These are phyloP conservation scores for Progne subis DNA, from an alignment of 2,113 vertebrate genomes.

Conservation along the genomic window DNA sequence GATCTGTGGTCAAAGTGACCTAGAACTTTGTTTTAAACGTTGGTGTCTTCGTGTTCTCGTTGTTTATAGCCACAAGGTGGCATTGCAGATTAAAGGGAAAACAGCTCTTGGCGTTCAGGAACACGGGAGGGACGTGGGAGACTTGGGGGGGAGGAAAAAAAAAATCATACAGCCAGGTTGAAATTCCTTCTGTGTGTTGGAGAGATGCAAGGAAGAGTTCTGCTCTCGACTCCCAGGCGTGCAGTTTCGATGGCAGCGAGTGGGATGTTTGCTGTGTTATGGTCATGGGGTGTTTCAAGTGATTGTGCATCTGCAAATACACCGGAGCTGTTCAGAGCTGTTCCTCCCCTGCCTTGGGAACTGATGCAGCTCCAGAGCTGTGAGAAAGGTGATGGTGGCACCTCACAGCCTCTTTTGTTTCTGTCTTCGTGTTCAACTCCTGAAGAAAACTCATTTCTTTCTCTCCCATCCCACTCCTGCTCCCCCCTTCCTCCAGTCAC, in stretches of 20 bases:
- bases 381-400: not conserved
- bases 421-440: not conserved
- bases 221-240: not conserved
- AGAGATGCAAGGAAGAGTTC: not conserved
- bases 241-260: not conserved
- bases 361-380: not conserved
- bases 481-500: no score
- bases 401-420: not conserved
- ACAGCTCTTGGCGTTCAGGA: not conserved
- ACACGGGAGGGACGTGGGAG: not conserved
- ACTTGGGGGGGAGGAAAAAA: not conserved
- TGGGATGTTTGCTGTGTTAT: not conserved
- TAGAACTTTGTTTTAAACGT: not conserved
- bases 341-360: not conserved
- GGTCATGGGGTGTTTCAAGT: not conserved
- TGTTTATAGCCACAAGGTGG: constrained; percentile 76
- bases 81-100: constrained; percentile 80
- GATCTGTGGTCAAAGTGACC: not conserved
- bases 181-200: not conserved
- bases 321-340: not conserved
- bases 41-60: constrained; percentile 24
- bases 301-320: not conserved
- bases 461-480: not conserved
- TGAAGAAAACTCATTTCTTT: not conserved
- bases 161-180: not conserved